Evolutionary conservation across 2,797 vertebrate species (phyloP).

Genomic region (Onychomys torridus): DNA sequence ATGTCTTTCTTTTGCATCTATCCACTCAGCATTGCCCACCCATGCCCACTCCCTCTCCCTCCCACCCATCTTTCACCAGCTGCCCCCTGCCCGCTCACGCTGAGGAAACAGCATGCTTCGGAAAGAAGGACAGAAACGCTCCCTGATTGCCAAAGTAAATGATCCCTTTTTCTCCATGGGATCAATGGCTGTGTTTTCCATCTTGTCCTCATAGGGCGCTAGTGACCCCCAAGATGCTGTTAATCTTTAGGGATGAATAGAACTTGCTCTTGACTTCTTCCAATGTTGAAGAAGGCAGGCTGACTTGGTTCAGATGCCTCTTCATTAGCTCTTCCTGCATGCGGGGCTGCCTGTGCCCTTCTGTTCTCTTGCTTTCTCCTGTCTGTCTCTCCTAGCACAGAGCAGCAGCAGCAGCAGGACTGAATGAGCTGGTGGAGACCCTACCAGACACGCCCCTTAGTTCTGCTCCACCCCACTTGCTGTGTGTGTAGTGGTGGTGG

Average conservation of each 20-base stretch:
- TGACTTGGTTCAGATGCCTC: background rate
- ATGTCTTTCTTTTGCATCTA: background rate
- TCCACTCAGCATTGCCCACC: background rate
- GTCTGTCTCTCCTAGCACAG: conserved; percentile 66
- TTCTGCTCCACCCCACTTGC: conserved; percentile 74
- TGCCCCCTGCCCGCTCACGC: conserved; percentile 46
- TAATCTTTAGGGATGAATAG: conserved; percentile 15
- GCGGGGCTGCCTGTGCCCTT: background rate
- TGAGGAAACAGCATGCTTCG: conserved; percentile 51
- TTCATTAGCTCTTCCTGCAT: conserved; percentile 34
- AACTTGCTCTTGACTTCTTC: conserved; percentile 55
- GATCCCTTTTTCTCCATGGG: conserved; percentile 65
- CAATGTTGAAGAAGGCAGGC: background rate
- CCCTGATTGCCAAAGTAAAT: conserved; percentile 54
- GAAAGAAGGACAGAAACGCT: conserved; percentile 60
- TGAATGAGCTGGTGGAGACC: conserved; percentile 66
- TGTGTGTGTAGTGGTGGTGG: background rate
- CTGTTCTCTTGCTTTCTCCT: conserved; percentile 50
- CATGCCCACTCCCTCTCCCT: background rate
- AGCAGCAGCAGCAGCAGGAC: conserved; percentile 71
- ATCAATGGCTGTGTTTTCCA: conserved; percentile 54
- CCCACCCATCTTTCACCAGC: conserved; percentile 56
- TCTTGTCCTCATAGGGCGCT: conserved; percentile 54
- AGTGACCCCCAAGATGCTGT: conserved; percentile 37
- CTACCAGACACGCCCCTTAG: conserved; percentile 75